phyloP scores from a whole-genome alignment of 2,113 vertebrate genomes.

The Pomatostomus ruficeps region DNA sequence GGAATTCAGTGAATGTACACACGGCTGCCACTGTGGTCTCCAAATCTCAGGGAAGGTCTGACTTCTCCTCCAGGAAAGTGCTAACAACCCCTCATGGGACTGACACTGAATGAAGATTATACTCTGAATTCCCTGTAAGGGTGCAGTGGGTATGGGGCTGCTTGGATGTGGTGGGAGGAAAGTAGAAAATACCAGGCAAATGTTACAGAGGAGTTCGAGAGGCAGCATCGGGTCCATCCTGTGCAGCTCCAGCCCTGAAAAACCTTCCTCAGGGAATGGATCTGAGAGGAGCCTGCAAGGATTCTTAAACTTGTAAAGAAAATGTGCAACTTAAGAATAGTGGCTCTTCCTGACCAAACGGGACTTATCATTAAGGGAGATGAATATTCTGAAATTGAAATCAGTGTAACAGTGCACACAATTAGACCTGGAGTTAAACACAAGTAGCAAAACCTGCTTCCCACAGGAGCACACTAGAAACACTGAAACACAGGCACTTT shows the following conservation, averaged over 20 bases:
- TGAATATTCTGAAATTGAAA: neutral
- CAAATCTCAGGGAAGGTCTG: neutral
- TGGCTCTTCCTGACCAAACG: neutral
- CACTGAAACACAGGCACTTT: rapidly evolving
- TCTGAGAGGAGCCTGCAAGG: neutral
- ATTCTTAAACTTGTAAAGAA: neutral
- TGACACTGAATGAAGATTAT: neutral
- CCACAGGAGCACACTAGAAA: neutral
- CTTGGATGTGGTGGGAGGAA: neutral
- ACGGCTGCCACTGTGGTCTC: rapidly evolving
- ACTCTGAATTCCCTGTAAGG: neutral
- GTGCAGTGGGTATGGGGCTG: neutral
- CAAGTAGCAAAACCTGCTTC: neutral
- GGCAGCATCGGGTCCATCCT: rapidly evolving
- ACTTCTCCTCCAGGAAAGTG: neutral
- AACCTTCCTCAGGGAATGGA: neutral
- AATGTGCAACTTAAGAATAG: neutral
- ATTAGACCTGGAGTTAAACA: neutral
- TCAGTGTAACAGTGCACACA: neutral
- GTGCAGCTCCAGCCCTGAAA: neutral
- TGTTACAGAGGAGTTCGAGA: neutral
- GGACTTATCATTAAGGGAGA: neutral
- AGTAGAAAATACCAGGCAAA: neutral
- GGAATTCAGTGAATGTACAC: neutral
- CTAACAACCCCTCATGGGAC: neutral